These are phyloP conservation scores for Bolinopsis microptera DNA, from an alignment of 37 sponge, comb jelly and placozoan species.

Conservation along the genomic window DNA sequence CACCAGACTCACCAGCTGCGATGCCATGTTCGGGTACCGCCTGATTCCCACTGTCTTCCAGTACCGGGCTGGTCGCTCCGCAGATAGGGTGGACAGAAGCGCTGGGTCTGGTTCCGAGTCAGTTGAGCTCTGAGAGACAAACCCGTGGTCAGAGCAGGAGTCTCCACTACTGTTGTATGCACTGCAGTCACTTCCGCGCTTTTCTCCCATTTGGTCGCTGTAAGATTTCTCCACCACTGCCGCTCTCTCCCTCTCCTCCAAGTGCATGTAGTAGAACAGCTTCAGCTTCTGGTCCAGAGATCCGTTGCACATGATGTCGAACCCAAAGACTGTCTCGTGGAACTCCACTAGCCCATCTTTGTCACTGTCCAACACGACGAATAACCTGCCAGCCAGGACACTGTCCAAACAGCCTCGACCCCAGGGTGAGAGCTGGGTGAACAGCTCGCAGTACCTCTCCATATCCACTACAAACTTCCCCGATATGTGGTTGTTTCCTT, in stretches of 20 bases:
- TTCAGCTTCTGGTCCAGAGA: conserved; percentile 26
- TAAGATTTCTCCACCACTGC: background rate
- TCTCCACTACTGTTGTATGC: background rate
- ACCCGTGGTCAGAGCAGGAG: background rate
- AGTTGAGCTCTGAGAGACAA: conserved; percentile 51
- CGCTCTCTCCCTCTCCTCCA: conserved; percentile 4
- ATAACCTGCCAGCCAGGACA: background rate
- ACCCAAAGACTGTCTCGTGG: conserved; percentile 11
- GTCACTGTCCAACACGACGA: conserved; percentile 17
- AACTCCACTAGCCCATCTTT: conserved; percentile 56
- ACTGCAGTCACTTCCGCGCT: conserved; percentile 7
- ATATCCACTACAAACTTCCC: conserved; percentile 67
- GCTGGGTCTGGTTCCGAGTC: conserved; percentile 56
- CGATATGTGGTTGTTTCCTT: background rate
- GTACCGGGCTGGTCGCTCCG: background rate
- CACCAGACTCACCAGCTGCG: background rate
- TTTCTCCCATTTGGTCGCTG: background rate
- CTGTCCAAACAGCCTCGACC: conserved; percentile 64
- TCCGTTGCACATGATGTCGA: conserved; percentile 52
- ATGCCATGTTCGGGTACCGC: conserved; percentile 19
- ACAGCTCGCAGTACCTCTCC: conserved; percentile 77
- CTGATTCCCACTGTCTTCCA: conserved; percentile 63
- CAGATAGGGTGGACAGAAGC: background rate
- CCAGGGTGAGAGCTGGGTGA: conserved; percentile 79
- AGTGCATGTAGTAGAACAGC: conserved; percentile 59